Conservation (phyloP, 2,888 invertebrate genomes). For the Anoncus sp. region DNA sequence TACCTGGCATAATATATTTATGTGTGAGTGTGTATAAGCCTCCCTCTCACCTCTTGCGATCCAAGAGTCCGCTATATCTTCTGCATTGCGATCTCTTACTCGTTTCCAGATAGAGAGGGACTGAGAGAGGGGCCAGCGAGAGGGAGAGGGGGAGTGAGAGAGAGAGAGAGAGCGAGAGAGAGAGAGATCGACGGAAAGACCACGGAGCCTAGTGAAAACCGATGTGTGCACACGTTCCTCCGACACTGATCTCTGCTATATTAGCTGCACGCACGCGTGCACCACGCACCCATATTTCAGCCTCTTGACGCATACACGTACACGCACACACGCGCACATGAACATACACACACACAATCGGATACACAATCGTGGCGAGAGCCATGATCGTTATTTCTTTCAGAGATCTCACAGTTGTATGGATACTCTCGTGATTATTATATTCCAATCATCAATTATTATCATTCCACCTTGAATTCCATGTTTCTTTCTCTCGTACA, state of each 20-base stretch:
- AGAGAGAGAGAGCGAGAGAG: constrained; percentile 11
- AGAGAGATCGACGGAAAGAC: no score
- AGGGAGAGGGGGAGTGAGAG: constrained; percentile 29
- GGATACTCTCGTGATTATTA: constrained; percentile 60
- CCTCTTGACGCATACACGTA: constrained; percentile 18
- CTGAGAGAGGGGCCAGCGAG: constrained; percentile 7
- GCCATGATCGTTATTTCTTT: constrained; percentile 52
- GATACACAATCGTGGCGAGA: constrained; percentile 29
- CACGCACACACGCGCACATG: constrained; percentile 38
- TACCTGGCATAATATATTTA: constrained; percentile 19
- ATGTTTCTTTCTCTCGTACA: constrained; percentile 46
- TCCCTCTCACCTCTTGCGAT: neutral
- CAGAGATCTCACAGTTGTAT: constrained; percentile 49
- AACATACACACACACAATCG: constrained; percentile 4
- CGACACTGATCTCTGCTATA: constrained; percentile 51
- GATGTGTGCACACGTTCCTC: constrained; percentile 61
- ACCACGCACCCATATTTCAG: constrained; percentile 59
- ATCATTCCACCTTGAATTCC: constrained; percentile 60
- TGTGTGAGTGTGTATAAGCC: neutral
- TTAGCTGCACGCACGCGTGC: constrained; percentile 66
- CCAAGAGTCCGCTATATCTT: constrained; percentile 29
- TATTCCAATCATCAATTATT: constrained; percentile 64
- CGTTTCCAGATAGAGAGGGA: constrained; percentile 23
- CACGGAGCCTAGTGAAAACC: constrained; percentile 62
- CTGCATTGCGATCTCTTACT: constrained; percentile 29